A percentile compares a stretch with the other conserved stretches of the same genome.
These are phyloP conservation scores for Diuraphis noxia DNA, from an alignment of 1,140 invertebrate genomes.

Conservation along the genomic window DNA sequence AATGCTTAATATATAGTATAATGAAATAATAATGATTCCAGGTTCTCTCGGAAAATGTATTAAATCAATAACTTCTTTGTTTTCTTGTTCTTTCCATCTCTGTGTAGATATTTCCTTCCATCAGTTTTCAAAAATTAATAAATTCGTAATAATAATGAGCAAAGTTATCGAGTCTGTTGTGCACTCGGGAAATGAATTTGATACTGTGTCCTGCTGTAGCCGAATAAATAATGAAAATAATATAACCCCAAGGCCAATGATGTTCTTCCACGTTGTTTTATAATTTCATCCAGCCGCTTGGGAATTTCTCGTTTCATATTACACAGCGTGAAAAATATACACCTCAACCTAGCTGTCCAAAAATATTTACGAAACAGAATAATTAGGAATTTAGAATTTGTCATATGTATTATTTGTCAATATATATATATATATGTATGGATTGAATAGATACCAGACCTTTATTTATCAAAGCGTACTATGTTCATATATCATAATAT, in stretches of 20 bases:
- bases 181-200: slow-evolving; percentile 40
- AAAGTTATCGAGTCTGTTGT: slow-evolving; percentile 17
- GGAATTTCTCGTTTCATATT: slow-evolving; percentile 33
- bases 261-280: slow-evolving; percentile 22
- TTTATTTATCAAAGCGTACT: too few species aligned
- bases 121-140: slow-evolving; percentile 40
- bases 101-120: not conserved
- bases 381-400: not conserved
- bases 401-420: not conserved
- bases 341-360: not conserved
- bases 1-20: not conserved
- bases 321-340: not conserved
- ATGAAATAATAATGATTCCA: not conserved
- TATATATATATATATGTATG: not conserved
- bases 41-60: not conserved
- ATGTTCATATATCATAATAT: too few species aligned
- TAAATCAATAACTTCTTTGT: slow-evolving; percentile 15
- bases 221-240: slow-evolving; percentile 35
- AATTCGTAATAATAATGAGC: slow-evolving; percentile 32
- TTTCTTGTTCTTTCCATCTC: not conserved
- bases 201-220: not conserved
- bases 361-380: slow-evolving; percentile 19
- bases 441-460: not conserved
- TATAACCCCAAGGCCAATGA: slow-evolving; percentile 32
- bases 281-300: slow-evolving; percentile 27